Percentiles rank a stretch among this genome's conserved stretches.
Evolutionary conservation across 2,888 invertebrate species (phyloP).

Genomic region (Gastrophysa polygoni): DNA sequence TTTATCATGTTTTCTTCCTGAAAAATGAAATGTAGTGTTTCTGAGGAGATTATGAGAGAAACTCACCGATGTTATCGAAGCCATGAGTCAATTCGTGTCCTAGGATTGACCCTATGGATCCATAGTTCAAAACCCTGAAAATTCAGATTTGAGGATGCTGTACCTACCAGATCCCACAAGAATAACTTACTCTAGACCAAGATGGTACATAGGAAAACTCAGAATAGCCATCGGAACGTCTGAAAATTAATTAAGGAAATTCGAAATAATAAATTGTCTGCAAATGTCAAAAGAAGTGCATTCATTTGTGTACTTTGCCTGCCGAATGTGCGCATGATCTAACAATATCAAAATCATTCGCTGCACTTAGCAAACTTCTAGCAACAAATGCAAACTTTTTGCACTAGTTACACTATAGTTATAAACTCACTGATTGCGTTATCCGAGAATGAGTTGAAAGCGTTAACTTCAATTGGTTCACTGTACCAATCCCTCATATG

Average conservation of each 20-base stretch:
- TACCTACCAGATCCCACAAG: background rate
- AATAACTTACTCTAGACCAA: conserved; percentile 78
- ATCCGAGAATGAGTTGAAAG: conserved; percentile 78
- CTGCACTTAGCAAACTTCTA: too few relatives aligned
- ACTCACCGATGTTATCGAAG: conserved; percentile 62
- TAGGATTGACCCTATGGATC: conserved; percentile 77
- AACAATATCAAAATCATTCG: too few relatives aligned
- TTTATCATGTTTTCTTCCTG: conserved; percentile 83
- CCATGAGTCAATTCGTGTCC: conserved; percentile 75
- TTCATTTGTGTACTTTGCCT: too few relatives aligned
- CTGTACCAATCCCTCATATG: conserved; percentile 74
- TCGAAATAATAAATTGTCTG: too few relatives aligned
- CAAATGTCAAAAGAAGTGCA: too few relatives aligned
- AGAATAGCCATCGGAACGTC: conserved; percentile 84
- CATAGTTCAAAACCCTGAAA: conserved; percentile 79
- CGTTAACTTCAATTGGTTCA: conserved; percentile 80
- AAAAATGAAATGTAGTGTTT: conserved; percentile 29
- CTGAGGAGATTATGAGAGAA: background rate
- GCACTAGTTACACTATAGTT: too few relatives aligned
- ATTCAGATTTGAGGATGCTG: conserved; percentile 29
- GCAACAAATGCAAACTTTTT: too few relatives aligned
- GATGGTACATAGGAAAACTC: conserved; percentile 82
- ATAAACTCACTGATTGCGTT: conserved; percentile 77
- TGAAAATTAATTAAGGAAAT: too few relatives aligned
- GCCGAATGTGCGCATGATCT: too few relatives aligned